Base-by-base conservation (phyloP, 2,113 vertebrate genomes). In the Raja brachyura region DNA sequence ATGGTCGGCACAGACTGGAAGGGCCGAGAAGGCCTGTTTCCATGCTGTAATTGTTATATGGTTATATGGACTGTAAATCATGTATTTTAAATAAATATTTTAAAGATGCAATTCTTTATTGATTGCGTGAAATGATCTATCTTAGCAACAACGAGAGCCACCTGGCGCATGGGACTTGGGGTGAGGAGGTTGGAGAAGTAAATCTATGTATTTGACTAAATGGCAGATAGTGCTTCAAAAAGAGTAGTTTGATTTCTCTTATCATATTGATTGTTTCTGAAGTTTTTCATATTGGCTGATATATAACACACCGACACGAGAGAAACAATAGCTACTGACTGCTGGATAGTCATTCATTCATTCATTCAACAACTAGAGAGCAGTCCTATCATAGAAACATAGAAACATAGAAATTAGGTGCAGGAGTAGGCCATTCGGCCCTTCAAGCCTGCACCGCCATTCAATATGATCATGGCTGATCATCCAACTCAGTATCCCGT, bases 271-370 rank as follows among this genome's bases (percentile, higher is more conserved):
- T 63, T 86, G 56, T 28, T 86, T 61, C 13, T 86, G 56, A 63
- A n/a, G 11, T 16, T 28, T 86, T 61, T 86, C 5, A 28, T 63
- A 5, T 86, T 31, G 56, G 25, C 22, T 61, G 56, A 86, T 63
- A 28, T 61, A 61, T 61, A 63, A 59, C 9, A 56, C 25, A 86
- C 8, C 28, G 25, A 86, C 4, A 63, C 18, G 83, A 86, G 56
- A 86, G 56, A 28, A 86, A 63, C 56, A n/a, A 86, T 86, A 86
- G 61, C 59, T 63, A 86, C 61, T 86, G 83, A 63, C 63, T 14
- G 61, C 28, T 28, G 61, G n/a, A 31, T 48, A 25, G 28, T 83
- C 79, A 48, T 48, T 3, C 39, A 48, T 48, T 83, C 79, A 83
- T 56, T 83, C 54, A 48, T 83, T 59, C 20, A 54, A 8, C 63